Conservation (phyloP, 2,888 invertebrate species). For the Hyalella azteca region DNA sequence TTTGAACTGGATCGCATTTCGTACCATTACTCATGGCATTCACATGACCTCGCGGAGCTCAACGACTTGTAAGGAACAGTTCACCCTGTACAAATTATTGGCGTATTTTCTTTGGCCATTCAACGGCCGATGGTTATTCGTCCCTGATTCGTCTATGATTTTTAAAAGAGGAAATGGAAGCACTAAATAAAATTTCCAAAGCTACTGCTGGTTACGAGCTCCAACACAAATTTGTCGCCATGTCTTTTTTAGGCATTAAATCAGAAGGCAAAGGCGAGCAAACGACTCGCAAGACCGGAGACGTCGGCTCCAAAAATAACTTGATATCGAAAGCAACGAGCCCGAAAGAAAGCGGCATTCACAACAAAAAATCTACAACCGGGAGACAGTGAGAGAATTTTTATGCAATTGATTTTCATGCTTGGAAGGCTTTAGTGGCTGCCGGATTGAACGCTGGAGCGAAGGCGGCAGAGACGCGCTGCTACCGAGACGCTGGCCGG, state of each 20-base stretch:
- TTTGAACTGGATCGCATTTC: no score
- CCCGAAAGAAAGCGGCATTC: slow-evolving; percentile 30
- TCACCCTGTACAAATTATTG: no score
- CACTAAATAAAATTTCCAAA: background rate
- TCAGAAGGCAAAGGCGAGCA: slow-evolving; percentile 29
- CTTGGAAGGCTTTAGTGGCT: slow-evolving; percentile 16
- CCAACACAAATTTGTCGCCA: slow-evolving; percentile 27
- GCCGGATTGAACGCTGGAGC: background rate
- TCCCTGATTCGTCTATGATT: no score
- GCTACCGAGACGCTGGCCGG: background rate
- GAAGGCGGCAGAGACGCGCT: background rate
- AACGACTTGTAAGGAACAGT: no score
- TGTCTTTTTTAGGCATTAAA: slow-evolving; percentile 21
- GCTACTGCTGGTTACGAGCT: slow-evolving; percentile 28
- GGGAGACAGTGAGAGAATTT: slow-evolving; percentile 31
- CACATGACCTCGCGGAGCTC: no score
- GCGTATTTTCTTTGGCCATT: no score
- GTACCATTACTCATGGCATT: no score
- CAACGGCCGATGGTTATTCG: no score
- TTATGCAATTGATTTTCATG: slow-evolving; percentile 37
- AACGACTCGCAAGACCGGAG: slow-evolving; percentile 30
- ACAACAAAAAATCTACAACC: slow-evolving; percentile 37
- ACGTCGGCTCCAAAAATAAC: slow-evolving; percentile 23
- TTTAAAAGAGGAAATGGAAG: no score
- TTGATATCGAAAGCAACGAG: slow-evolving; percentile 35